Percentiles rank a stretch among this genome's conserved stretches.
phyloP scores from a whole-genome alignment of 1,140 invertebrate species.

The Trichoplusia ni region DNA sequence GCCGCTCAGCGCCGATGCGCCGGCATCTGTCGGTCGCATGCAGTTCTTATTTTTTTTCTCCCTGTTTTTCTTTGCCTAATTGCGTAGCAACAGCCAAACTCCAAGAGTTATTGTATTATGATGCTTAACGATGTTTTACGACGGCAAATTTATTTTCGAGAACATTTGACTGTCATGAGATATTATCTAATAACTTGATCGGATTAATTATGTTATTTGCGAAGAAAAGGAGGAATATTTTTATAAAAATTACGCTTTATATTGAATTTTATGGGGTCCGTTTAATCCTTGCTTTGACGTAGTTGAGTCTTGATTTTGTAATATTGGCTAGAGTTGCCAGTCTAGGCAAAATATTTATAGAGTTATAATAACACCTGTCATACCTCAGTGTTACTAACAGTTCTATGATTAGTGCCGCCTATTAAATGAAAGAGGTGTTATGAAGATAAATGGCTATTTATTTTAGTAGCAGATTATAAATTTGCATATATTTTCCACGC shows the following conservation, averaged over 20 bases:
- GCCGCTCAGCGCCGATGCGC: slow-evolving; percentile 63
- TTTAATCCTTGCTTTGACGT: background rate
- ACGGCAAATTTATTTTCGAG: slow-evolving; percentile 1
- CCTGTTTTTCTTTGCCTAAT: slow-evolving; percentile 56
- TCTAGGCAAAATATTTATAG: background rate
- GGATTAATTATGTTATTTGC: slow-evolving; percentile 23
- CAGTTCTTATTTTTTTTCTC: slow-evolving; percentile 58
- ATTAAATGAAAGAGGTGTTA: slow-evolving; percentile 1
- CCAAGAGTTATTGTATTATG: slow-evolving; percentile 44
- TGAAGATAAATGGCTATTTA: background rate
- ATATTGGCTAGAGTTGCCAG: background rate
- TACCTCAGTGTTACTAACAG: background rate
- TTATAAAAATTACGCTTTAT: background rate
- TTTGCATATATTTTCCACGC: no score
- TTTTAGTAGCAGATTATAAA: no score
- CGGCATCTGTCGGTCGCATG: slow-evolving; percentile 69
- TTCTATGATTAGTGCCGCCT: background rate
- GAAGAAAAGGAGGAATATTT: background rate
- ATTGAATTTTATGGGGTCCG: background rate
- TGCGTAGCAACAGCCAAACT: slow-evolving; percentile 51
- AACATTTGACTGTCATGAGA: slow-evolving; percentile 16
- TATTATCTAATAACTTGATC: slow-evolving; percentile 18
- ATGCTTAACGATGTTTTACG: slow-evolving; percentile 31
- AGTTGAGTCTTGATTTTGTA: background rate
- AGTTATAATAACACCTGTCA: slow-evolving; percentile 6